Conservation (phyloP, 2,113 vertebrate genomes). For the Sinocyclocheilus anshuiensis region DNA sequence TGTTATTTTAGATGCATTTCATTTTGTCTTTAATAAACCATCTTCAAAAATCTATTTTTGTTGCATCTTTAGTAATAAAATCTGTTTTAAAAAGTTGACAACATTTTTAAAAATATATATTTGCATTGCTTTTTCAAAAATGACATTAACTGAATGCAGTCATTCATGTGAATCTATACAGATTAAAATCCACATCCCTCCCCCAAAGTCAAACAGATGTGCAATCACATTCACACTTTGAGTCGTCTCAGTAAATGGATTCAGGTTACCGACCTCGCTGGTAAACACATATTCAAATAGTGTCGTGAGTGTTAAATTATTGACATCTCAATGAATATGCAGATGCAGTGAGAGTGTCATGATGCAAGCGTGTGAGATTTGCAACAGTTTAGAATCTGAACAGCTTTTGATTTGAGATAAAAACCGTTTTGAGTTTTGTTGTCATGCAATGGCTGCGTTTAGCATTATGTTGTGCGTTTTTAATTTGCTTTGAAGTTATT, state of each 20-base stretch:
- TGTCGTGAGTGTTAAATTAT: slow-evolving; percentile 77
- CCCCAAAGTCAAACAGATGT: slow-evolving; percentile 35
- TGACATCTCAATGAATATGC: slow-evolving; percentile 83
- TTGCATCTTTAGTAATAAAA: neutral
- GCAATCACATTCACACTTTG: slow-evolving; percentile 27
- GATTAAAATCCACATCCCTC: slow-evolving; percentile 11
- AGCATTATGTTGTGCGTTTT: slow-evolving; percentile 57
- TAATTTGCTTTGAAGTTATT: slow-evolving; percentile 69
- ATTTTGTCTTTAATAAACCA: neutral
- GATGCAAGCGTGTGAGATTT: slow-evolving; percentile 63
- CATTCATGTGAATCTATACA: neutral
- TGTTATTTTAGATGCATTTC: neutral
- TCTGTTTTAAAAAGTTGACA: neutral
- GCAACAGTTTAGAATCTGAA: slow-evolving; percentile 74
- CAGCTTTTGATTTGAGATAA: slow-evolving; percentile 63
- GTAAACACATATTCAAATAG: slow-evolving; percentile 70
- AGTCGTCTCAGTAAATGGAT: slow-evolving; percentile 13
- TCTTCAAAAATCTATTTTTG: neutral
- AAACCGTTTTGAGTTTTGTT: slow-evolving; percentile 66
- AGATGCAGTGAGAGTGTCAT: slow-evolving; percentile 64
- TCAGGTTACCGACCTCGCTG: slow-evolving; percentile 41
- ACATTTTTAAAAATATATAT: neutral
- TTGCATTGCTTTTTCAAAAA: neutral
- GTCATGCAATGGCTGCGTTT: slow-evolving; percentile 59
- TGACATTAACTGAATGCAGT: neutral